Conservation (phyloP, 1,140 invertebrate species). For the Drosophila pruinosa region DNA sequence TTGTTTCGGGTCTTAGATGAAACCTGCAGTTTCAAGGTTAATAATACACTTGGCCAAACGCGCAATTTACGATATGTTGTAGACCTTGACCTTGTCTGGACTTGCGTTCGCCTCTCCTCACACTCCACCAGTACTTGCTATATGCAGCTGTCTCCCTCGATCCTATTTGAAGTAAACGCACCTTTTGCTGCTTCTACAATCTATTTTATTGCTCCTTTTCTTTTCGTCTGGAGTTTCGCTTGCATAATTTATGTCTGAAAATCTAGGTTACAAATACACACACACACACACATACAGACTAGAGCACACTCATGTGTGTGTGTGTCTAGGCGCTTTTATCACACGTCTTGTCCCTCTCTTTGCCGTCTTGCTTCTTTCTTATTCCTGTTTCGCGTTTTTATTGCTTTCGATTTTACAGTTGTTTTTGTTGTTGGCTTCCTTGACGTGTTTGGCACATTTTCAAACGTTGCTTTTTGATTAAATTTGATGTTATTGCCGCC, state of each 20-base stretch:
- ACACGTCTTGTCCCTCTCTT: constrained; percentile 47
- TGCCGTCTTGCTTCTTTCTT: constrained; percentile 6
- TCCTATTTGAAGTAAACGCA: constrained; percentile 23
- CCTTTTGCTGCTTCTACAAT: not conserved
- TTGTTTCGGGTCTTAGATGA: constrained; percentile 25
- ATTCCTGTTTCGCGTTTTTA: constrained; percentile 1
- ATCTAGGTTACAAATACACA: constrained; percentile 69
- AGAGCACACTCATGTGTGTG: not conserved
- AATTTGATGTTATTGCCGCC: constrained; percentile 66
- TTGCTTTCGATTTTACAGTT: too few species aligned
- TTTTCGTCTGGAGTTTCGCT: constrained; percentile 42
- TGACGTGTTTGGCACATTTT: constrained; percentile 71
- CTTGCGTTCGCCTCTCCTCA: not conserved
- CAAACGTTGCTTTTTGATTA: constrained; percentile 77
- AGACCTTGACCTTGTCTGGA: constrained; percentile 41
- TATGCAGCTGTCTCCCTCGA: not conserved
- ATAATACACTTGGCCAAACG: constrained; percentile 9
- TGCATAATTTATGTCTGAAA: constrained; percentile 78
- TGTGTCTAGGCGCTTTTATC: constrained; percentile 64
- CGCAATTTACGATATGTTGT: constrained; percentile 16
- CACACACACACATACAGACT: not conserved
- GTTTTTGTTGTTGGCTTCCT: constrained; percentile 19
- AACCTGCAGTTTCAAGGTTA: constrained; percentile 32
- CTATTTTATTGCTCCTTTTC: constrained; percentile 41
- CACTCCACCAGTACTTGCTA: not conserved